A percentile compares a stretch with the other conserved stretches of the same genome.
Evolutionary conservation across 2,888 invertebrate genomes (phyloP).

Genomic region (Cephus pygmeus): DNA sequence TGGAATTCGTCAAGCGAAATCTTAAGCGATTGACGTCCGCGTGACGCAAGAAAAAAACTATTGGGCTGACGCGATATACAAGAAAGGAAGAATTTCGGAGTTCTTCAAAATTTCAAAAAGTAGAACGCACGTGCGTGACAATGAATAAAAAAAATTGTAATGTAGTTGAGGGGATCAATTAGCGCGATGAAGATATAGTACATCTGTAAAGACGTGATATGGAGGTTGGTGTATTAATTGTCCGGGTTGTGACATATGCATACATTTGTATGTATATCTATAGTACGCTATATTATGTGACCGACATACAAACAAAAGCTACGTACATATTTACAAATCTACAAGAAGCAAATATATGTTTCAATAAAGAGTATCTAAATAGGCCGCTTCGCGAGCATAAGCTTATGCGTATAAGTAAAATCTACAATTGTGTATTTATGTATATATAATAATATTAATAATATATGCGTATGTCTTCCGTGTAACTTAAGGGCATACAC

Average conservation of each 20-base stretch:
- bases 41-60: not conserved
- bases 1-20: slow-evolving; percentile 5
- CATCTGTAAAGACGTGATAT: not conserved
- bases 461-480: slow-evolving; percentile 7
- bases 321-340: slow-evolving; percentile 46
- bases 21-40: not conserved
- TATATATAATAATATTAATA: slow-evolving; percentile 7
- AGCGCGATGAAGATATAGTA: not conserved
- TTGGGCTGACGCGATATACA: not conserved
- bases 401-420: not conserved
- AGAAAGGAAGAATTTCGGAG: not conserved
- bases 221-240: not conserved
- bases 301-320: slow-evolving; percentile 1
- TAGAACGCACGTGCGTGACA: slow-evolving; percentile 19
- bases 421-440: not conserved
- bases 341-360: slow-evolving; percentile 40
- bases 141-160: slow-evolving; percentile 1
- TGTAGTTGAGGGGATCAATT: not conserved
- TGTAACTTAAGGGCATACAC: slow-evolving; percentile 4
- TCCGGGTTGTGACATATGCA: not conserved
- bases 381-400: not conserved
- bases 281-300: not conserved
- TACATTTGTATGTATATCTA: not conserved
- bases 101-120: slow-evolving; percentile 6
- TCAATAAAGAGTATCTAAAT: not conserved